A percentile compares a stretch with the other conserved stretches of the same genome.
Conservation (phyloP, 2,797 vertebrate genomes). For the Rhadinocentrus ornatus region DNA sequence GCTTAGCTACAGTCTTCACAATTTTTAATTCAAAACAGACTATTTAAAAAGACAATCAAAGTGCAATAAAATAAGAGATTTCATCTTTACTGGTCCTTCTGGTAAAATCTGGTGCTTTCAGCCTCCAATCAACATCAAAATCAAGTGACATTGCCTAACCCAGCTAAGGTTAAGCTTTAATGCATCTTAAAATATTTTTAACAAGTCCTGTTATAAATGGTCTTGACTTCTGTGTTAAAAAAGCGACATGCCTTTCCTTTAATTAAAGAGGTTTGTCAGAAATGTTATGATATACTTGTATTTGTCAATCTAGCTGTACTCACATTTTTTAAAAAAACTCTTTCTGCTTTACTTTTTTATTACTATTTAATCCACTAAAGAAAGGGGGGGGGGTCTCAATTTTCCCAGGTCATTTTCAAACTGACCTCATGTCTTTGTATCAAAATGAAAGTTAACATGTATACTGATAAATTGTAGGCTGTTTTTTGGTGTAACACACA, state of each 20-base stretch:
- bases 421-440: not conserved
- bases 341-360: not conserved
- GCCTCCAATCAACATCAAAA: not conserved
- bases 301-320: not conserved
- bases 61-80: not conserved
- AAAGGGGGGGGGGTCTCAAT: not conserved
- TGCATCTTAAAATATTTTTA: not conserved
- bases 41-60: not conserved
- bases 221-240: not conserved
- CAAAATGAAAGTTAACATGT: not conserved
- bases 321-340: not conserved
- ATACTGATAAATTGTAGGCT: not conserved
- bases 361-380: too few relatives aligned
- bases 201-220: not conserved
- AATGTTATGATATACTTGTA: not conserved
- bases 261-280: not conserved
- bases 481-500: not conserved
- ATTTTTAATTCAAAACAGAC: not conserved
- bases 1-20: not conserved
- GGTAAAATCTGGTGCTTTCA: not conserved
- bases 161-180: not conserved
- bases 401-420: too few relatives aligned
- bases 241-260: not conserved
- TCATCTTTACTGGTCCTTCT: not conserved
- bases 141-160: not conserved